Base-by-base conservation (phyloP, 2,113 vertebrate genomes). In the Phyllopteryx taeniolatus region DNA sequence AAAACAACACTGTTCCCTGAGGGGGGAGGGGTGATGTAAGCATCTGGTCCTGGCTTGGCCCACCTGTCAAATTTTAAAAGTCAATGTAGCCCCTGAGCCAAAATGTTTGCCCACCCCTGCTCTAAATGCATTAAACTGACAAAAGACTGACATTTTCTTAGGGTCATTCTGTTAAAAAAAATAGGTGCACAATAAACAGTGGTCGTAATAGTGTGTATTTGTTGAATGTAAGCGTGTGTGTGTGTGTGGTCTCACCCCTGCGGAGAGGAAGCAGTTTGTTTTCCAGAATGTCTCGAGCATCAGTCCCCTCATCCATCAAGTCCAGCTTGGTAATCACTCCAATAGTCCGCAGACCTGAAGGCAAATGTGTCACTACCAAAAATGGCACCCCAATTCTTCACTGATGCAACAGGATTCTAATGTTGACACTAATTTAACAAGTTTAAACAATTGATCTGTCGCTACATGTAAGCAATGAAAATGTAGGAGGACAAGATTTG, bases 251-350 rank as follows among this genome's bases (percentile, higher is more conserved):
- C 20, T 0, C 75, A 98, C 96, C 96, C 93, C 96, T 90, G 22
- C 96, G 92, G 1, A 98, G 78, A 0, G 97, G 97, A 22, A 99
- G 93, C 11, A 99, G 92, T 68, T 98, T 98, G 87, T 99, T 99
- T 85, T 99, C 97, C 87, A 99, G 91, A 78, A 99, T 91, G 8
- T 99, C 97, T 46, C 94, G 90, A 60, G 97, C 96, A 0, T 99
- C 97, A 0, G 97, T 98, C 79, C 97, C 97, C 44, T 99, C 97
- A 0, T 98, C 97, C 96, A 99, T 98, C 80, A 99, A 91, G 67
- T 99, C 97, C 78, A 99, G 90, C 60, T 99, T 99, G 71, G 97
- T 99, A 90, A 99, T 98, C 74, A 99, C 97, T 0, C 96, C 97
- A 0, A 99, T 99, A 4, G 96, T 98, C 69, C 97, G 82, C 67